phyloP scores from a whole-genome alignment of 2,888 invertebrate genomes.

The Pandemis heparana region DNA sequence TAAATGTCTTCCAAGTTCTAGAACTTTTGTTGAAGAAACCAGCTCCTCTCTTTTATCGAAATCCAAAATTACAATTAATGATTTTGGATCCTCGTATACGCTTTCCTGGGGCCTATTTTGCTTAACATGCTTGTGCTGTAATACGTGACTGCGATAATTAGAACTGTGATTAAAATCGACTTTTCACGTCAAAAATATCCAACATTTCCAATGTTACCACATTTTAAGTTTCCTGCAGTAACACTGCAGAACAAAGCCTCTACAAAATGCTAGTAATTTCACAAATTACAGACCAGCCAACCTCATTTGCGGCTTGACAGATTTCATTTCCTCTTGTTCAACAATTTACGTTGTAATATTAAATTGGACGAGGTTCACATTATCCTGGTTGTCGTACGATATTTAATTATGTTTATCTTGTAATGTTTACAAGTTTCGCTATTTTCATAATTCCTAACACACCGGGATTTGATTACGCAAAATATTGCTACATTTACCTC shows the following conservation, averaged over 20 bases:
- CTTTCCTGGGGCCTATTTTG: too few species aligned
- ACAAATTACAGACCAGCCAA: background rate
- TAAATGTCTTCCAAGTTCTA: too few species aligned
- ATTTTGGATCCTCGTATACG: too few species aligned
- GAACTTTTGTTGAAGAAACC: too few species aligned
- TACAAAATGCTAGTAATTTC: constrained; percentile 5
- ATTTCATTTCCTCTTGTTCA: constrained; percentile 9
- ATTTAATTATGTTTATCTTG: background rate
- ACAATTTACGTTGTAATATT: constrained; percentile 6
- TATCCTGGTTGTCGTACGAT: background rate
- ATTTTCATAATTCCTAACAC: too few species aligned
- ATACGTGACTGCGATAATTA: too few species aligned
- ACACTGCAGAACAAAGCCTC: constrained; percentile 2
- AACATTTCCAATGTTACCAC: background rate
- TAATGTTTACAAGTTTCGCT: background rate
- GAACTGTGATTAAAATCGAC: too few species aligned
- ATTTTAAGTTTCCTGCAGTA: background rate
- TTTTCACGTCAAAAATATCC: background rate
- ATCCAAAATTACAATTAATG: too few species aligned
- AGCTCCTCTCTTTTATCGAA: too few species aligned
- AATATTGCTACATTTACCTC: too few species aligned
- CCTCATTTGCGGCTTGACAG: constrained; percentile 7
- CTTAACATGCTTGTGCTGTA: too few species aligned
- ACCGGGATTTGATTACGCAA: too few species aligned
- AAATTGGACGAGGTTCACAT: background rate